These are phyloP conservation scores for Euphonia xanthogaster DNA, from an alignment of 2,797 vertebrate species.

Conservation along the genomic window DNA sequence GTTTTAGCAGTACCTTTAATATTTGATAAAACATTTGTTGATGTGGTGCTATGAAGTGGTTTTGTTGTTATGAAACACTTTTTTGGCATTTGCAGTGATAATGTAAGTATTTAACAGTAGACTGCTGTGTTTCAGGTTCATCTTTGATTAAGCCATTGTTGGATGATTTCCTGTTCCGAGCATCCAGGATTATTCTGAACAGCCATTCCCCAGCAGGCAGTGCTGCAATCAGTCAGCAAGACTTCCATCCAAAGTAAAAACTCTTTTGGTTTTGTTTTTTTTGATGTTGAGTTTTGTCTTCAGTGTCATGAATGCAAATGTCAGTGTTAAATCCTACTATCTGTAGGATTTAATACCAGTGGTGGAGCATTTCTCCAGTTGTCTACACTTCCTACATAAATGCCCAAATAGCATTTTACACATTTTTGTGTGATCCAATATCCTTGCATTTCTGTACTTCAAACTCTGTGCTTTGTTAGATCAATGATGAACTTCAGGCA, in stretches of 20 bases:
- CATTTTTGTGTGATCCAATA: not conserved
- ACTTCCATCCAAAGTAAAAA: constrained; percentile 96
- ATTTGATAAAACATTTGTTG: not conserved
- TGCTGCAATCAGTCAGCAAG: constrained; percentile 89
- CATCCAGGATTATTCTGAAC: constrained; percentile 98
- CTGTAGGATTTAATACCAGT: not conserved
- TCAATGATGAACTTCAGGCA: not conserved
- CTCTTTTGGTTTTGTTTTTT: not conserved
- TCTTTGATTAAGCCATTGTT: constrained; percentile 96
- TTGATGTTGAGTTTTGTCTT: not conserved
- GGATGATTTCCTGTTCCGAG: constrained; percentile 98
- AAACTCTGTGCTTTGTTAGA: not conserved
- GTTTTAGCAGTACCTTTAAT: not conserved
- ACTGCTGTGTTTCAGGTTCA: constrained; percentile 82
- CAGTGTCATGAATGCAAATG: not conserved
- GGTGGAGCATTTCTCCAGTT: not conserved
- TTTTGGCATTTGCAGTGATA: not conserved
- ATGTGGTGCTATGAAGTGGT: not conserved
- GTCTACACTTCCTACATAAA: not conserved
- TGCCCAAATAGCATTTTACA: not conserved
- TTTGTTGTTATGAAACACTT: not conserved
- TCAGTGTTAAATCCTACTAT: not conserved
- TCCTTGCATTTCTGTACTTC: not conserved
- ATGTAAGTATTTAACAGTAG: not conserved
- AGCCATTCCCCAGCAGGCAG: constrained; percentile 91